Base-by-base conservation (phyloP, 2,797 vertebrate genomes). In the Chiloscyllium punctatum region DNA sequence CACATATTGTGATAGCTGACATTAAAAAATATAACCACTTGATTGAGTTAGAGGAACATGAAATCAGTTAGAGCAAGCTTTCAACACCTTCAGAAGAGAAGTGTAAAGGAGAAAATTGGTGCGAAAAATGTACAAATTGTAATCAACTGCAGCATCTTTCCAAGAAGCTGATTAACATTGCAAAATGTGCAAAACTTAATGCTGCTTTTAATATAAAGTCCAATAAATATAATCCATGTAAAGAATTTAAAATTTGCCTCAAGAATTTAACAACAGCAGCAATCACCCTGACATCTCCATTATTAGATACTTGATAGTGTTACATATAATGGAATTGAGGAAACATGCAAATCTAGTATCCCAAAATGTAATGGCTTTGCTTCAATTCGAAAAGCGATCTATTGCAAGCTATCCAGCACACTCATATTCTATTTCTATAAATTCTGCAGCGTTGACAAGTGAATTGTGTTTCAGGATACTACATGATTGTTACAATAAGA, bases 311-410 rank as follows among this genome's bases (percentile, higher is more conserved):
- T 62, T 13, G 11, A 53, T 62, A 90, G 0, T 62, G 62, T 62
- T 92, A 82, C 82, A 16, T 16, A 90, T 51, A 69, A n/a, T 74
- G 77, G 48, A n/a, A 95, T 0, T 95, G 51, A 21, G 33, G 92
- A 95, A 87, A 66, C 82, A 18, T 92, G 15, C 51, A 53, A n/a
- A 96, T 94, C 71, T 57, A 71, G 82, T 94, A 94, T 95, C 42
- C 37, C 3, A 95, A 18, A 9, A 95, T 23, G 9, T 86, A 27
- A 77, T 16, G 86, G 23, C 11, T 69, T 66, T 94, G 57, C 1
- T 68, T 91, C 92, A 96, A n/a, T 66, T 66, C 30, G 18, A 30
- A 91, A 91, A 91, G n/a, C 94, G 94, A 95, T 96, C n/a, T 84
- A 88, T 96, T 88, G 95, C 0, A 8, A 82, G 62, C 82, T 37